Base-by-base conservation (phyloP, 2,113 vertebrate species). In the Eretmochelys imbricata region DNA sequence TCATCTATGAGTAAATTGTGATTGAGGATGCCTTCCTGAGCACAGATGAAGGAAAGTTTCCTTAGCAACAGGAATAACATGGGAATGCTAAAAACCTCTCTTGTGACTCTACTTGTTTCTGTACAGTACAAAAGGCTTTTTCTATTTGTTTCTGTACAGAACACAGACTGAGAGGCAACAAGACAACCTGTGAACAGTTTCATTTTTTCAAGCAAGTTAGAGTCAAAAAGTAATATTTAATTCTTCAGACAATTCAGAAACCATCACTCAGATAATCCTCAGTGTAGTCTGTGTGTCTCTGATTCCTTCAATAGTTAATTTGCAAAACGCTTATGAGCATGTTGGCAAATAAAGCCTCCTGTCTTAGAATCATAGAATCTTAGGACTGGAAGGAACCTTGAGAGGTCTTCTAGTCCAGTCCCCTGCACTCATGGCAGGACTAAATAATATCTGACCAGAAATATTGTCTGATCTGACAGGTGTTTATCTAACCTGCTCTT, bases 291-390 rank as follows among this genome's bases (percentile, higher is more conserved):
- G 82, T 69, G 35, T 85, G 38, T 94, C 86, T 38, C 54, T 20
- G 87, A 90, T 94, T 95, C 87, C 51, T 96, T 90, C 62, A 91
- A 86, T 96, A 96, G 96, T 96, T 96, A 95, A 94, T 96, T 96
- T 96, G 29, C 80, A 84, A 82, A 54, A 90, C 85, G 16, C 85
- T 42, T 88, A 91, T 96, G 93, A 94, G 82, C 92, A 87, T 90
- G 80, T 79, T 46, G 93, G 57, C 35, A 62, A 81, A 72, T 59
- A 89, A 78, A 49, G 17, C 8, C 17, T 69, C 62, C 53, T 80
- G 55, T 53, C 62, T 80, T 35, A 50, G 79, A 80, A 85, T 53
- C n/a, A 54, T 35, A 51, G 13, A 38, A 54, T 46, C n/a, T 51
- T 25, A 42, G 13, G 10, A 38, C 62, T n/a, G 35, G 31, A 69